Conservation (phyloP, 2,113 vertebrate genomes). For the Notothenia coriiceps region DNA sequence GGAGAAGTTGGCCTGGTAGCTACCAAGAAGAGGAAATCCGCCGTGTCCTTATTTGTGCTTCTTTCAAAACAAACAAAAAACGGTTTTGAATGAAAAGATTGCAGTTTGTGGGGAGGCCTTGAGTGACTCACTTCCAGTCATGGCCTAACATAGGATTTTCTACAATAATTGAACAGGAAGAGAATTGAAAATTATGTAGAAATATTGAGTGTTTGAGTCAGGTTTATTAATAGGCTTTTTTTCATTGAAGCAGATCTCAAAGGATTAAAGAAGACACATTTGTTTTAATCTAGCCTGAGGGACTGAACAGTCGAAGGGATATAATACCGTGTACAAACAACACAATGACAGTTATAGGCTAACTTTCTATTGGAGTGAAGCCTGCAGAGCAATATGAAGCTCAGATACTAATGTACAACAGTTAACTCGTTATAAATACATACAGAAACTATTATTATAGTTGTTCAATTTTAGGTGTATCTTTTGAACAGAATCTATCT, state of each 20-base stretch:
- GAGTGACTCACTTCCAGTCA: slow-evolving; percentile 53
- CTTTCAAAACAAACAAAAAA: slow-evolving; percentile 71
- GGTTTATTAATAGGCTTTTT: slow-evolving; percentile 7
- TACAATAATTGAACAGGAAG: neutral
- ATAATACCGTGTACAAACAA: neutral
- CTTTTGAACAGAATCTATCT: neutral
- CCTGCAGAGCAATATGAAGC: neutral
- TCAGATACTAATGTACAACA: slow-evolving; percentile 12
- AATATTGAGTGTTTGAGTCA: neutral
- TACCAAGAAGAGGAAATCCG: slow-evolving; percentile 73
- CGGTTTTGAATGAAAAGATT: slow-evolving; percentile 56
- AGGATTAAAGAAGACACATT: neutral
- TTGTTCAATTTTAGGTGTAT: neutral
- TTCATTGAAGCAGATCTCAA: neutral
- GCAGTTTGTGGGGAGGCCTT: slow-evolving; percentile 52
- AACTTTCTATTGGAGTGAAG: neutral
- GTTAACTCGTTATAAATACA: neutral
- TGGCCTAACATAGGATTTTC: slow-evolving; percentile 14
- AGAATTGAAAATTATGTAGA: neutral
- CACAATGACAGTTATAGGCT: too few relatives aligned
- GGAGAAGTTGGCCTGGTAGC: slow-evolving; percentile 53
- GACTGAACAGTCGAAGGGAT: neutral
- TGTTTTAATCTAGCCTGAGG: neutral
- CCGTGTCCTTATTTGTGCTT: slow-evolving; percentile 67
- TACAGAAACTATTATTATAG: neutral